Evolutionary conservation across 92 coral and sea anemone genomes (phyloP), one percentile per base, ranked within the genome.

Genomic region (Diadumene lineata): DNA sequence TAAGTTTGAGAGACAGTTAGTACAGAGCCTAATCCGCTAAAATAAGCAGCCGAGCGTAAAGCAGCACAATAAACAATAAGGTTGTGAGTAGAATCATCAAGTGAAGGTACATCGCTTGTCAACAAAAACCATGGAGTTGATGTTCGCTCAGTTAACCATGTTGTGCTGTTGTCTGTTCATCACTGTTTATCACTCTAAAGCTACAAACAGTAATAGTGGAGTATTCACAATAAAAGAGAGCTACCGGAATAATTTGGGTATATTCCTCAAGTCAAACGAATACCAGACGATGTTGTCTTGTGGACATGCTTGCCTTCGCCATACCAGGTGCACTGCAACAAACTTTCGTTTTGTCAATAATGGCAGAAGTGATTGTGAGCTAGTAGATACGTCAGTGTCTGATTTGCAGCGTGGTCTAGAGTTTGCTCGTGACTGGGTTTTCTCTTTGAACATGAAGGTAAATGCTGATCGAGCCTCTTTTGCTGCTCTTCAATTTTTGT

Each of bases 241-340:
- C 9, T 32, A 72, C 34, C 56, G 77, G 29, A 72, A 61, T 56
- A 11, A 30, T 15, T 17, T 18, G 2, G 77, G 77, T 19, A 48
- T 72, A 3, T 72, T 72, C 16, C 23, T 25, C 65, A 72, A 56
- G 56, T 57, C 66, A 0, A 15, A 21, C 0, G 55, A 33, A 10
- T 32, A 46, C 11, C 27, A 57, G 22, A 31, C 53, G 18, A 38
- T 72, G 31, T 31, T 72, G 7, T 56, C 57, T 0, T 72, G 77
- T 22, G 77, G 77, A 10, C 77, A 56, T 26, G 33, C 31, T 7
- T 72, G 77, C 23, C 66, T 56, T 56, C 48, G 34, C 7, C 56
- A 72, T 27, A n/a, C 77, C 11, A 65, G 77, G 29, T 72, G 77
- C 29, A 43, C 24, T 1, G 77, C 66, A 9, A 57, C 77, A 13